phyloP scores from a whole-genome alignment of 2,797 vertebrate species.

The Arnoldichthys spilopterus region DNA sequence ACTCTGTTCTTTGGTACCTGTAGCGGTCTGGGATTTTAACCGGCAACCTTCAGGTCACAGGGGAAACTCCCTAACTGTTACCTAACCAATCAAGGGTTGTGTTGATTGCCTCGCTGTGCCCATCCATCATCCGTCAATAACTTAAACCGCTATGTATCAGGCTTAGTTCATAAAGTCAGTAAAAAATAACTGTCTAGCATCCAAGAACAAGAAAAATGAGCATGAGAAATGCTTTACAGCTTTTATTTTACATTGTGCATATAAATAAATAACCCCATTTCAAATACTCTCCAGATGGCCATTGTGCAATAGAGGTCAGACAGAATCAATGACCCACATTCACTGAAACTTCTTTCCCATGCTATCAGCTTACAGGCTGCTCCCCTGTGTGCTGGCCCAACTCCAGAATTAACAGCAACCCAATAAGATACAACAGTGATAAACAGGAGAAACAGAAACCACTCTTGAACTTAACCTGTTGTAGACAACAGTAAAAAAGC shows the following conservation, averaged over 20 bases:
- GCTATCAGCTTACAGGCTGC: slow-evolving; percentile 38
- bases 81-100: too few species aligned
- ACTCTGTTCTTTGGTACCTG: too few species aligned
- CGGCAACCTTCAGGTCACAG: too few species aligned
- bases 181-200: too few species aligned
- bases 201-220: background rate
- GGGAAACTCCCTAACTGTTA: too few species aligned
- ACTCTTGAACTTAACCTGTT: slow-evolving; percentile 63
- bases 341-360: background rate
- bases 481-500: slow-evolving; percentile 34
- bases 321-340: slow-evolving; percentile 34
- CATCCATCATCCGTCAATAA: too few species aligned
- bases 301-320: slow-evolving; percentile 29
- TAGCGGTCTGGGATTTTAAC: too few species aligned
- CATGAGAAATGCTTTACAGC: background rate
- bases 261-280: background rate
- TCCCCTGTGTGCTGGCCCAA: slow-evolving; percentile 46
- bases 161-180: too few species aligned
- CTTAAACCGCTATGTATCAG: too few species aligned
- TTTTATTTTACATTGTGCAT: slow-evolving; percentile 3
- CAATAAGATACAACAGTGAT: slow-evolving; percentile 57
- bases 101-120: too few species aligned
- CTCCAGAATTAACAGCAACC: slow-evolving; percentile 67
- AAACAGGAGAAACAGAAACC: slow-evolving; percentile 66
- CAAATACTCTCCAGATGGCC: background rate